These are phyloP conservation scores for Magallana nippona DNA, from an alignment of 2,888 invertebrate genomes.

Conservation along the genomic window DNA sequence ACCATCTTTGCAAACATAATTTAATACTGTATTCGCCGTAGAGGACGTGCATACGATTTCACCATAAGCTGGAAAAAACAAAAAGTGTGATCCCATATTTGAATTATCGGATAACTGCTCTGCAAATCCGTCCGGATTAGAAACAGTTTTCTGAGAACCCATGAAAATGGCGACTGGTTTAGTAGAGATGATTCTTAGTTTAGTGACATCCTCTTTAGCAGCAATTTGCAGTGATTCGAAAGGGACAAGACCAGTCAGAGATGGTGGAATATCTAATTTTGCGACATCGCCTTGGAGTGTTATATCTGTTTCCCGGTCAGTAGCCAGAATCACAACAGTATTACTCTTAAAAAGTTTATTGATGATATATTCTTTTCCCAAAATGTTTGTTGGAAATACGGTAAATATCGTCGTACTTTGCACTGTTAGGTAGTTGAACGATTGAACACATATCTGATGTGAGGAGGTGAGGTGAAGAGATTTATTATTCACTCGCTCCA, in stretches of 20 bases:
- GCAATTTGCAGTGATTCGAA: constrained; percentile 28
- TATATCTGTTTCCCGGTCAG: constrained; percentile 33
- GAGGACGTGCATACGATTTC: neutral
- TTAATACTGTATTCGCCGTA: neutral
- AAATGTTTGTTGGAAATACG: constrained; percentile 8
- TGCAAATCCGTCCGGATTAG: constrained; percentile 1
- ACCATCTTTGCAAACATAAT: constrained; percentile 1
- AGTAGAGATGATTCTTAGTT: neutral
- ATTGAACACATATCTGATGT: constrained; percentile 22
- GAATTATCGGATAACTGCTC: constrained; percentile 25
- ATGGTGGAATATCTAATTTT: neutral
- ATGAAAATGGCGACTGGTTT: constrained; percentile 35
- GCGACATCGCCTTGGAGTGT: neutral
- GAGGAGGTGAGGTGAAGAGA: constrained; percentile 21
- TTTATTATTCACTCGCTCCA: constrained; percentile 25
- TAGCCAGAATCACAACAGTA: constrained; percentile 21
- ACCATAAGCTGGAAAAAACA: constrained; percentile 2
- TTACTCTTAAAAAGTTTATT: neutral
- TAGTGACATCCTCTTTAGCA: neutral
- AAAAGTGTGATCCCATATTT: constrained; percentile 10
- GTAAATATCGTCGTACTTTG: constrained; percentile 11
- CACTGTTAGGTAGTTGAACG: neutral
- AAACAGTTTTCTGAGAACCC: neutral
- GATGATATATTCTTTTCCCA: constrained; percentile 33
- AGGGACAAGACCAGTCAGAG: neutral